Evolutionary conservation across 2,888 invertebrate genomes (phyloP).

Genomic region (Mystacides longicornis): DNA sequence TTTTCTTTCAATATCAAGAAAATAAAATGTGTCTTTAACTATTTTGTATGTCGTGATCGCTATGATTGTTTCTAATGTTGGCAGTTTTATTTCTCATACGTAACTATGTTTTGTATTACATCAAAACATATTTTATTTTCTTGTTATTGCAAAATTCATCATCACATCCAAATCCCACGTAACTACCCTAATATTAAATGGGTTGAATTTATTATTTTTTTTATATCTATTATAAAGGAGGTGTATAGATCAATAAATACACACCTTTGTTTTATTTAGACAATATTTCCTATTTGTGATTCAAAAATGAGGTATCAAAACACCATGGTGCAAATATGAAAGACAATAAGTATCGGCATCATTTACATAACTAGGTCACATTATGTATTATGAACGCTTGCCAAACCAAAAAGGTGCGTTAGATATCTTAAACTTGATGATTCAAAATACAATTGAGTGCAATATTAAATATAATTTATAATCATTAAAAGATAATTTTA

Average conservation of each 20-base stretch:
- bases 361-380: not conserved
- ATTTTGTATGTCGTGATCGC: no score
- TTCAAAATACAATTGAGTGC: slow-evolving; percentile 1
- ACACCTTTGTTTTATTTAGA: no score
- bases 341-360: not conserved
- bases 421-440: slow-evolving; percentile 1
- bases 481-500: not conserved
- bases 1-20: not conserved
- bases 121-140: no score
- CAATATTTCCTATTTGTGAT: slow-evolving; percentile 1
- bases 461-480: not conserved
- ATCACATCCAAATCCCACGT: not conserved
- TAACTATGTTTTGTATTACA: no score
- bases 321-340: slow-evolving; percentile 1
- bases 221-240: no score
- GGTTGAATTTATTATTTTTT: no score
- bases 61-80: no score
- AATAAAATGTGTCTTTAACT: no score
- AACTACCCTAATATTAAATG: slow-evolving; percentile 1
- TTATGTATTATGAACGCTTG: not conserved
- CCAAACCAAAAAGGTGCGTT: not conserved
- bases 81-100: no score
- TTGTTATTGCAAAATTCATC: not conserved
- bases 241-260: no score
- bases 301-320: slow-evolving; percentile 1